Evolutionary conservation across 2,888 invertebrate genomes (phyloP).

Genomic region (Hyles lineata): DNA sequence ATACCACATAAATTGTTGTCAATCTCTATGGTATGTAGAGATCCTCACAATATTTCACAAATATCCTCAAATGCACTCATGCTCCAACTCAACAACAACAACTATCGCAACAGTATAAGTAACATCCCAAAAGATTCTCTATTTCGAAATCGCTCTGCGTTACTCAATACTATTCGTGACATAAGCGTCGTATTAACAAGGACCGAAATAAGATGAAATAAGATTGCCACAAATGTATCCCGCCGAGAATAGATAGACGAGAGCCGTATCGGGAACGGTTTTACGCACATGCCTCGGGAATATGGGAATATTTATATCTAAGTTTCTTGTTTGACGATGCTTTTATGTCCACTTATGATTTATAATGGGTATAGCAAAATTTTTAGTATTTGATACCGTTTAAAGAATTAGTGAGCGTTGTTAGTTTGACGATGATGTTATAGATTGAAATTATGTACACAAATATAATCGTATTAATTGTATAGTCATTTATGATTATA

Average conservation of each 20-base stretch:
- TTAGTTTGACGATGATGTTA: no score
- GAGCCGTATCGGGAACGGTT: constrained; percentile 16
- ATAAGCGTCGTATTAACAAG: constrained; percentile 1
- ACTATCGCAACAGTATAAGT: no score
- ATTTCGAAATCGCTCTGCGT: background rate
- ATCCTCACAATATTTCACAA: no score
- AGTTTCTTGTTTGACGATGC: background rate
- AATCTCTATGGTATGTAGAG: no score
- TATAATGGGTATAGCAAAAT: background rate
- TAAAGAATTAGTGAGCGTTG: no score
- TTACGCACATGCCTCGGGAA: constrained; percentile 18
- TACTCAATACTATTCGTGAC: constrained; percentile 14
- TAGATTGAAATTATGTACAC: no score
- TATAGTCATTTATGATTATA: no score
- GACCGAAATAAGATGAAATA: constrained; percentile 11
- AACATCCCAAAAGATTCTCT: no score
- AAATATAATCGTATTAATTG: no score
- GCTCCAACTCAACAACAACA: no score
- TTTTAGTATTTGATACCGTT: background rate
- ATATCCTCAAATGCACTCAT: no score
- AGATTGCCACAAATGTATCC: background rate
- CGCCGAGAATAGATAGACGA: constrained; percentile 12
- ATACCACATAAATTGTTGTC: no score
- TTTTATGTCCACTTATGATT: background rate
- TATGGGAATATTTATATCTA: constrained; percentile 6